phyloP scores from a whole-genome alignment of 2,888 invertebrate genomes.

The Ophion ventricosus region DNA sequence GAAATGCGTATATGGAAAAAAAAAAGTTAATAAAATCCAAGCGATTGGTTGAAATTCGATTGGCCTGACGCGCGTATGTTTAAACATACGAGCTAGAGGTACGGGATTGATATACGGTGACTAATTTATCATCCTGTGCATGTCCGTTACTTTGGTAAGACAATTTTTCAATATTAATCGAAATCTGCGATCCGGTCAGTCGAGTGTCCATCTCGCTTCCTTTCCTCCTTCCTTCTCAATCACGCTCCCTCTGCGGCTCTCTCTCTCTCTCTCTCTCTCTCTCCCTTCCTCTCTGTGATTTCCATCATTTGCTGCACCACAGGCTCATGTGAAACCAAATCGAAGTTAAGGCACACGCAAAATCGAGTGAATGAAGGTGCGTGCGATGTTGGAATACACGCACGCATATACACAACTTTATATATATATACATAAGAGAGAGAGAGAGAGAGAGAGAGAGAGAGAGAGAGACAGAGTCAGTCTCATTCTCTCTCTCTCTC shows the following conservation, averaged over 20 bases:
- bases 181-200: constrained; percentile 43
- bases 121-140: constrained; percentile 57
- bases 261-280: not conserved
- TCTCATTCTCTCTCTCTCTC: not conserved
- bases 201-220: constrained; percentile 32
- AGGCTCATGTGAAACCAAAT: constrained; percentile 5
- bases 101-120: constrained; percentile 48
- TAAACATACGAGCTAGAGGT: not conserved
- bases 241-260: not conserved
- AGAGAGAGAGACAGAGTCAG: no score
- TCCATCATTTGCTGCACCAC: constrained; percentile 1
- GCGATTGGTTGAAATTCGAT: constrained; percentile 23
- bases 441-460: no score
- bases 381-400: not conserved
- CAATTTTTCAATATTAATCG: constrained; percentile 58
- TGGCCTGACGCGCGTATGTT: not conserved
- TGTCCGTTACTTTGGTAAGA: constrained; percentile 32
- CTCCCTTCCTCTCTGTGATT: constrained; percentile 17
- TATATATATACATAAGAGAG: not conserved
- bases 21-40: constrained; percentile 34
- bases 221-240: not conserved
- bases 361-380: constrained; percentile 26
- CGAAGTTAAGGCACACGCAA: constrained; percentile 27
- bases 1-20: not conserved
- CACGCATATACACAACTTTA: not conserved